Conservation (phyloP, 2,888 invertebrate genomes). For the Mesochorus sp. region DNA sequence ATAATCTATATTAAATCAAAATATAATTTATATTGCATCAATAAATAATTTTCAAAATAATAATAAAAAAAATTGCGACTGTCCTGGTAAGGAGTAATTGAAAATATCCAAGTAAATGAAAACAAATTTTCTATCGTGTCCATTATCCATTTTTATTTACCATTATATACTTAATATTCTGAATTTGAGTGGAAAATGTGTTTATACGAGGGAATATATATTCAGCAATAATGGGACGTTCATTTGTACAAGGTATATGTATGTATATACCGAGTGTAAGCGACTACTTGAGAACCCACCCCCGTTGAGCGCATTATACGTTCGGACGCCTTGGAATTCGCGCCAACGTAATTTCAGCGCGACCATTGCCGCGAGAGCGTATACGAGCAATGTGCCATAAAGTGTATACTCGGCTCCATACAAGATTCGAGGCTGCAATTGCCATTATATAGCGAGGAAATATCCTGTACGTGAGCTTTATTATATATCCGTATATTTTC, state of each 20-base stretch:
- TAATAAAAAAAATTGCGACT: no score
- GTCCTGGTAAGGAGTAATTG: no score
- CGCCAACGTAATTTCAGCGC: conserved; percentile 47
- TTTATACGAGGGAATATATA: background rate
- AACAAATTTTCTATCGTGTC: no score
- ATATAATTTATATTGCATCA: no score
- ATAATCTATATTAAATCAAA: no score
- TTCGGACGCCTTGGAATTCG: conserved; percentile 51
- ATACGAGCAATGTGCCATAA: background rate
- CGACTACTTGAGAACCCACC: conserved; percentile 2
- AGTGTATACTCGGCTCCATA: conserved; percentile 3
- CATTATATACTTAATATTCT: no score
- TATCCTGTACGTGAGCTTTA: conserved; percentile 47
- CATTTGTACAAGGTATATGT: conserved; percentile 1
- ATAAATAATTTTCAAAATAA: no score
- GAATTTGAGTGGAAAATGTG: background rate
- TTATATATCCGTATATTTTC: conserved; percentile 41
- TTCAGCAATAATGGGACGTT: background rate
- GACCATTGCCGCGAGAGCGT: conserved; percentile 1
- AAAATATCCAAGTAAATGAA: no score
- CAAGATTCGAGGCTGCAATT: conserved; percentile 48
- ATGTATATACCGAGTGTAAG: conserved; percentile 24
- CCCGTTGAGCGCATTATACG: conserved; percentile 30
- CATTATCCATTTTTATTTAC: no score
- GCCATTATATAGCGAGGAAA: conserved; percentile 58